These are phyloP conservation scores for Antheraea mylitta DNA, from an alignment of 1,140 invertebrate genomes.

Conservation along the genomic window DNA sequence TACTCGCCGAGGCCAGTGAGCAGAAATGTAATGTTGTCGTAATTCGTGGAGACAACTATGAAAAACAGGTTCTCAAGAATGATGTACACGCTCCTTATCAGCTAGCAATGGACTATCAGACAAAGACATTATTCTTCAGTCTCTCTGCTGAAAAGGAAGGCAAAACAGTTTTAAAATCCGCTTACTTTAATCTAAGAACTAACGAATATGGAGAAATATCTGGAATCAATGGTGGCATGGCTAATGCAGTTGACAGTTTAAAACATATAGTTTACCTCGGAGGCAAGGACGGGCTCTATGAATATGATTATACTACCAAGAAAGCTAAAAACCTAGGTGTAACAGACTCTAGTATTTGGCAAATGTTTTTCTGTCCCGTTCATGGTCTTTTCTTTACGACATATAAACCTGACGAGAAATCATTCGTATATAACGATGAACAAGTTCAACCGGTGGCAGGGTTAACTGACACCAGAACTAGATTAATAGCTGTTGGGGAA, in stretches of 20 bases:
- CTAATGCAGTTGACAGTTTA: conserved; percentile 5
- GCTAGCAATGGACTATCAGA: conserved; percentile 9
- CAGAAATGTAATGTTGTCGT: not conserved
- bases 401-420: conserved; percentile 10
- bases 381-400: conserved; percentile 11
- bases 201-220: conserved; percentile 7
- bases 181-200: conserved; percentile 1
- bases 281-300: conserved; percentile 14
- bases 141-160: not conserved
- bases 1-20: not conserved
- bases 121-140: conserved; percentile 13
- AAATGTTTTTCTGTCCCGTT: conserved; percentile 12
- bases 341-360: conserved; percentile 12
- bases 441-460: not conserved
- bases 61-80: conserved; percentile 7
- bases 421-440: not conserved
- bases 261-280: conserved; percentile 11
- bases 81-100: conserved; percentile 6
- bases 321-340: not conserved
- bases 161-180: conserved; percentile 8
- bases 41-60: not conserved
- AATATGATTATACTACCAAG: conserved; percentile 7
- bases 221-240: conserved; percentile 2
- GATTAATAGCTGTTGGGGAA: conserved; percentile 10
- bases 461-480: not conserved